Base-by-base conservation (phyloP, 2,888 invertebrate genomes). In the Pristionchus fissidentatus region DNA sequence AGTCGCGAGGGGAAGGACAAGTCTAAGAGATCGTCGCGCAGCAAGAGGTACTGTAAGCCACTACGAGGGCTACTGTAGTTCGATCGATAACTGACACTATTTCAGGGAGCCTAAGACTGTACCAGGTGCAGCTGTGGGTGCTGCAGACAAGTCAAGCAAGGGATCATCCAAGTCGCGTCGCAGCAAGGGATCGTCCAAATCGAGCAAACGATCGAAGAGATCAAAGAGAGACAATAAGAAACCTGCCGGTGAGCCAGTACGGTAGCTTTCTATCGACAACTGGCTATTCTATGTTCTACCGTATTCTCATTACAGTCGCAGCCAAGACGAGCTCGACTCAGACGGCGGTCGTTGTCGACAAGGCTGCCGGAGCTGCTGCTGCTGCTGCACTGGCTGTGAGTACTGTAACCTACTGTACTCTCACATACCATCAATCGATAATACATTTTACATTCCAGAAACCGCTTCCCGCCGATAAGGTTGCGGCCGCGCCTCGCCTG, bases 1-100 rank as follows among this genome's bases (percentile, higher is more conserved):
- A 41, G 70, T 41, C 70, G 70, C 70, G 41, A 38, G 5, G 60
- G 60, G 1, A 29, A 15, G 10, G 29, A 29, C 60, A 60, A 60
- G 57, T 26, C 26, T 41, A 70, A 70, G 70, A 70, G 70, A 70
- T 70, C 70, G 22, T 70, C 70, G 22, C 70, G 70, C 41, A 70
- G 70, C 70, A 70, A 70, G 70, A 70, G 43, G 70, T 70, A 70
- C 26, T 0, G 41, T 70, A 41, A n/a, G 55, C 10, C 7, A 22
- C 38, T 22, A 15, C 22, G 38, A 38, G 22, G n/a, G 22, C 22
- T 55, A 55, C 55, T 13, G 55, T 13, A 55, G 3, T n/a, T 26
- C 41, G 41, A 70, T 41, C 70, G 70, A 41, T 43, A 41, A 15
- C 60, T 10, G 4, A 29, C 41, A n/a, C 70, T 66, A 26, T 22